Evolutionary conservation across 1,140 invertebrate genomes (phyloP).

Genomic region (Babylonia areolata): DNA sequence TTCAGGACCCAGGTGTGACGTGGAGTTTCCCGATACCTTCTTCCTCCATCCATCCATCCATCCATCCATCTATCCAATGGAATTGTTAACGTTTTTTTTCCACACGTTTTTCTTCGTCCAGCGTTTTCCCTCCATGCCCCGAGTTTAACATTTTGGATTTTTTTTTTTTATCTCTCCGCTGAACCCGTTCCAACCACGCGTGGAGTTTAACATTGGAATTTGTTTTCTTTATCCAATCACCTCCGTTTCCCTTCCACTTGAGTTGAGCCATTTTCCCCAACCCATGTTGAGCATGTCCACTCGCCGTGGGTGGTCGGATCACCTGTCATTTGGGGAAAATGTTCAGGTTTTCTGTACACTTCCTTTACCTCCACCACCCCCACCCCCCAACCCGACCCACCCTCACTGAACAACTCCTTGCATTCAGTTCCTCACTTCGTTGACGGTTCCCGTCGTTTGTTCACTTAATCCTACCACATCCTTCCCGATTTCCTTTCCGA

Average conservation of each 20-base stretch:
- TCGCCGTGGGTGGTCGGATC: too few relatives aligned
- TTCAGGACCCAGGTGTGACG: background rate
- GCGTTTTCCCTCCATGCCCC: background rate
- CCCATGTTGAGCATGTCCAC: background rate
- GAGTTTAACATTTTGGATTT: background rate
- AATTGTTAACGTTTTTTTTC: background rate
- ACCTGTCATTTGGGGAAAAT: too few relatives aligned
- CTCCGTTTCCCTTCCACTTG: background rate
- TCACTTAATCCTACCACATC: too few relatives aligned
- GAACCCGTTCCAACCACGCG: background rate
- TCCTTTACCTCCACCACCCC: too few relatives aligned
- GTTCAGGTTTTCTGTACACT: too few relatives aligned
- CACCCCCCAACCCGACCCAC: too few relatives aligned
- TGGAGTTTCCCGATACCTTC: background rate
- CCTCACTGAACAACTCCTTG: too few relatives aligned
- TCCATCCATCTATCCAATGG: background rate
- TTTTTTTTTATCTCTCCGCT: background rate
- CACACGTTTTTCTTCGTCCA: background rate
- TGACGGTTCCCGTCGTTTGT: too few relatives aligned
- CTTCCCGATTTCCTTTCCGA: too few relatives aligned
- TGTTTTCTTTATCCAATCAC: background rate
- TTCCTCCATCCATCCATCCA: background rate
- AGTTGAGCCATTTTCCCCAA: background rate
- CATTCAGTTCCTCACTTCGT: too few relatives aligned
- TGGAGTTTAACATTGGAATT: background rate